Percentiles rank a stretch among this genome's conserved stretches.
These are phyloP conservation scores for Pterobdella sp. DNA, from an alignment of 2,888 invertebrate genomes.

Conservation along the genomic window DNA sequence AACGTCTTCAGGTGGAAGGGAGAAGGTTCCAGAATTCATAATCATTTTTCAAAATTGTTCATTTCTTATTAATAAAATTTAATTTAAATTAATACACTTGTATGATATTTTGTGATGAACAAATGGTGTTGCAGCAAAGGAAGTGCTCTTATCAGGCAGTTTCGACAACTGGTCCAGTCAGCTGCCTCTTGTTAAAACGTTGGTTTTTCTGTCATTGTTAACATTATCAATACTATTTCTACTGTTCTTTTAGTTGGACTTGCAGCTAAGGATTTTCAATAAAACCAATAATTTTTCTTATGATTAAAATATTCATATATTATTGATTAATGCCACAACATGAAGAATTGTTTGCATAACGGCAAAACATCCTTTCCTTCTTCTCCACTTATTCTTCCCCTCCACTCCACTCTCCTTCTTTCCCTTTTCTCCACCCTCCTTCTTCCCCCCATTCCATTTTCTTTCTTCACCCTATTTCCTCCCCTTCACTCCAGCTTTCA, in stretches of 20 bases:
- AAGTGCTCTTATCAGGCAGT: constrained; percentile 24
- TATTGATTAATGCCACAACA: no score
- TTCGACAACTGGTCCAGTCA: constrained; percentile 29
- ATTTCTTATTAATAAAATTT: no score
- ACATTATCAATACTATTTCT: no score
- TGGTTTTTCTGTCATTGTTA: neutral
- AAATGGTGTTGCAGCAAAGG: neutral
- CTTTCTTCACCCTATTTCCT: neutral
- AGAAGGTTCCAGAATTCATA: neutral
- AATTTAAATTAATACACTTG: no score
- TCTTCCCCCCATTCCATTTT: neutral
- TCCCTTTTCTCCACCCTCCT: neutral
- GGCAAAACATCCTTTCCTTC: neutral
- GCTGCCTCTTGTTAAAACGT: constrained; percentile 28
- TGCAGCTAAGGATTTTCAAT: no score
- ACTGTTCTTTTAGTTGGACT: no score
- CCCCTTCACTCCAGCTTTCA: neutral
- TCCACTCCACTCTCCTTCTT: neutral
- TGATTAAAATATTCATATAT: no score
- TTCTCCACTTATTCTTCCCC: neutral
- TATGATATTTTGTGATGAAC: no score
- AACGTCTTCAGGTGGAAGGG: constrained; percentile 27
- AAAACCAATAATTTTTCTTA: no score
- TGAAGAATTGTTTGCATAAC: neutral
- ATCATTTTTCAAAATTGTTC: neutral